A percentile compares a stretch with the other conserved stretches of the same genome.
phyloP scores from a whole-genome alignment of 2,113 vertebrate genomes.

The Barnardius zonarius region DNA sequence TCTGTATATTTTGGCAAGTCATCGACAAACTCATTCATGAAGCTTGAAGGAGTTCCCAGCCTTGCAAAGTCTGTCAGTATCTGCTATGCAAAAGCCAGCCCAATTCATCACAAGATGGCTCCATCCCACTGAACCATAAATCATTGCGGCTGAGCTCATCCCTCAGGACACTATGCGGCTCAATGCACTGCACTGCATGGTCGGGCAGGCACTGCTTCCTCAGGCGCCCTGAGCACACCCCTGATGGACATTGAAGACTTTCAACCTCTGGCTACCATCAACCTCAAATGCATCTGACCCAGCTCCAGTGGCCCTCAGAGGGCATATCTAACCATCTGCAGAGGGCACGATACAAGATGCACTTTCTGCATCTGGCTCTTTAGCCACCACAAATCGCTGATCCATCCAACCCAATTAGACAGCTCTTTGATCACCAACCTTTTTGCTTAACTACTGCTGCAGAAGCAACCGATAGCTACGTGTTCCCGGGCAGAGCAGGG shows the following conservation, averaged over 20 bases:
- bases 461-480: not conserved
- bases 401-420: not conserved
- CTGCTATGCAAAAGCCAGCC: not conserved
- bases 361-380: not conserved
- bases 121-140: not conserved
- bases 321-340: not conserved
- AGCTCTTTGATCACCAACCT: not conserved
- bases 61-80: not conserved
- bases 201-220: not conserved
- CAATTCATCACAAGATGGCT: accelerated
- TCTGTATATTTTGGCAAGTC: not conserved
- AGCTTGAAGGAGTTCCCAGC: not conserved
- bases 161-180: not conserved
- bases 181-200: accelerated
- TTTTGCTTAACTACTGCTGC: not conserved
- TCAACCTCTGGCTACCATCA: not conserved
- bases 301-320: not conserved
- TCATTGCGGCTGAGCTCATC: accelerated
- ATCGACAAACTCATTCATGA: not conserved
- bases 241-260: accelerated
- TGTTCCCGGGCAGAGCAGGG: not conserved
- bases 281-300: not conserved
- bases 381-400: not conserved
- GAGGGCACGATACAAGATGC: not conserved
- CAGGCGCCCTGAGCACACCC: not conserved